Base-by-base conservation (phyloP, 2,113 vertebrate genomes). In the Malurus elegans region DNA sequence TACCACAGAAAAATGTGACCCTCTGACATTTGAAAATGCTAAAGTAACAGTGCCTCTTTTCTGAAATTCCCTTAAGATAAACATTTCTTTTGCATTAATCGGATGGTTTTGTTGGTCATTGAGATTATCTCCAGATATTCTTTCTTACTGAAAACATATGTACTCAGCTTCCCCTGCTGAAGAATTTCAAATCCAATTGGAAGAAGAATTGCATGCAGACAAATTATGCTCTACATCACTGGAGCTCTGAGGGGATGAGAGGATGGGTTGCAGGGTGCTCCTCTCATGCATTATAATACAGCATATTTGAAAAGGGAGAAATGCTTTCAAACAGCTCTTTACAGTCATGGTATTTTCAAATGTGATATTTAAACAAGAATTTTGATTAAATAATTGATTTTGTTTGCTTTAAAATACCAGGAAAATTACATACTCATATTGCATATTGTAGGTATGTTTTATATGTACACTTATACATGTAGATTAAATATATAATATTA, bases 231-330 rank as follows among this genome's bases (percentile, higher is more conserved):
- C 7, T 54, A 7, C 14, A 47, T 9, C 24, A 32, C 29, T 36
- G 13, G 18, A 70, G 10, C 50, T 88, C 50, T 48, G 58, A 73
- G 13, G 79, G 5, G n/a, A 45, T 0, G 5, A 64, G 14, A 17
- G 1, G 21, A 14, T 13, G 36, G 20, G 14, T 56, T 0, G 0
- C 32, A 48, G 48, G 10, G 17, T 40, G 9, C 14, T 70, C 20
- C 38, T 72, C 62, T 70, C 7, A 11, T 13, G 17, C 5, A 5
- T 53, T 48, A 19, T 12, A 70, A 9, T 24, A 44, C 2, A 76
- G 4, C 4, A 18, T 12, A 32, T 66, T 66, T 83, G 32, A 64
- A 90, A 75, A 34, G 21, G 6, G 16, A 72, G 8, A 89, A 66
- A 62, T 36, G 15, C 3, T 93, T 90, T 88, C 58, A 62, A 65